Evolutionary conservation across 2,888 invertebrate genomes (phyloP), one percentile per base, ranked within the genome.

Genomic region (Meghimatium bilineatum): DNA sequence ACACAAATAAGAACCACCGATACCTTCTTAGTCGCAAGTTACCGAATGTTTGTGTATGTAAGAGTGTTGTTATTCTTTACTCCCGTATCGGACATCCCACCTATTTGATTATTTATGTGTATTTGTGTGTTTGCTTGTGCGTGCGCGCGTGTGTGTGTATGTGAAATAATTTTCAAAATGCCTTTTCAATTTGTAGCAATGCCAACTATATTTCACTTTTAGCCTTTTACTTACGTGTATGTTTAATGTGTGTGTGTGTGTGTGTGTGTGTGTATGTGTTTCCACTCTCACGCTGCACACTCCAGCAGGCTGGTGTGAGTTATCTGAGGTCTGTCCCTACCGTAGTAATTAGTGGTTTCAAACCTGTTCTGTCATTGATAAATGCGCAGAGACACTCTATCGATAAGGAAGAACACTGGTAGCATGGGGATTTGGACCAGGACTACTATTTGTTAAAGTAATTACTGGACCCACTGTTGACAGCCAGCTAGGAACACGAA

Each of bases 391-490:
- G 82, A 76, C 66, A 75, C 38, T 26, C 75, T 66, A 67, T 75
- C 82, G 82, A 82, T 82, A 82, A 76, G 34, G 34, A 36, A 17
- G 81, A 49, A 52, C 52, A 56, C 34, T 49, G 5, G 36, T 80
- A 26, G 44, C 71, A 23, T 36, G 12, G 71, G 52, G 38, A 34
- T 10, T 38, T 8, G 32, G 75, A 32, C 63, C 44, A 26, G 52
- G 52, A 20, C 76, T 38, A 75, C 82, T 75, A 82, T 82, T 82
- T 82, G 82, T 76, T 82, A 72, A 75, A 76, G 76, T 76, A 82
- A 82, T 82, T 76, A 82, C 82, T 76, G 8, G 32, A 29, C 8
- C 8, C 26, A 23, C 67, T 76, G 82, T 76, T 82, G 82, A 76
- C 82, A 82, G 67, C 17, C 67, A n/a, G 74, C 38, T 74, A 32